Conservation (phyloP, 2,797 vertebrate species). For the Psittacula derbiana region DNA sequence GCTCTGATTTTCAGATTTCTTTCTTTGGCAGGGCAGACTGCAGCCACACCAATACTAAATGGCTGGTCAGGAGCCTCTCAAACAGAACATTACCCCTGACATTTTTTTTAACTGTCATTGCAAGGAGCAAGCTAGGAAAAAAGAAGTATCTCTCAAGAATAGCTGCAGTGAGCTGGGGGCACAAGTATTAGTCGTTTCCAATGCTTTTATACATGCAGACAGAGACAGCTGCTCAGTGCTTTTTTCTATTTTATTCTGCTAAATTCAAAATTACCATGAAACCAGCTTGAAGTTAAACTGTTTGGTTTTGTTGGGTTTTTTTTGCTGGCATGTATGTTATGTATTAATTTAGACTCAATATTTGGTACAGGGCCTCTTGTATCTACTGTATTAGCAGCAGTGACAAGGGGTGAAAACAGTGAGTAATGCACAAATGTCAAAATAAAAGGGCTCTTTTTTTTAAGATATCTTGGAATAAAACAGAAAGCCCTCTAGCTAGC, state of each 20-base stretch:
- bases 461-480: not conserved
- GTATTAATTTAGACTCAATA: not conserved
- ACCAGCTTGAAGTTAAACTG: not conserved
- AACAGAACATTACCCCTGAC: not conserved
- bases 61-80: not conserved
- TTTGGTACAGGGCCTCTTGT: not conserved
- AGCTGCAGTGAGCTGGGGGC: not conserved
- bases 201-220: not conserved
- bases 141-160: not conserved
- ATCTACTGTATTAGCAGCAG: not conserved
- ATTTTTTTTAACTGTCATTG: not conserved
- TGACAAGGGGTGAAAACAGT: constrained; percentile 1
- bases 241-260: not conserved
- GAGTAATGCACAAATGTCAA: not conserved
- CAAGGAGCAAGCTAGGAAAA: accelerated
- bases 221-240: not conserved
- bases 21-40: not conserved
- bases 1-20: not conserved
- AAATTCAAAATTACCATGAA: not conserved
- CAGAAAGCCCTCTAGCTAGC: not conserved
- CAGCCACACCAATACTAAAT: not conserved
- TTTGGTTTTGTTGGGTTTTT: not conserved
- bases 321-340: not conserved
- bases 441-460: not conserved
- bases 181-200: not conserved